Percentiles rank a stretch among this genome's conserved stretches.
Conservation (phyloP, 2,888 invertebrate genomes). For the Agapetus fuscipes region DNA sequence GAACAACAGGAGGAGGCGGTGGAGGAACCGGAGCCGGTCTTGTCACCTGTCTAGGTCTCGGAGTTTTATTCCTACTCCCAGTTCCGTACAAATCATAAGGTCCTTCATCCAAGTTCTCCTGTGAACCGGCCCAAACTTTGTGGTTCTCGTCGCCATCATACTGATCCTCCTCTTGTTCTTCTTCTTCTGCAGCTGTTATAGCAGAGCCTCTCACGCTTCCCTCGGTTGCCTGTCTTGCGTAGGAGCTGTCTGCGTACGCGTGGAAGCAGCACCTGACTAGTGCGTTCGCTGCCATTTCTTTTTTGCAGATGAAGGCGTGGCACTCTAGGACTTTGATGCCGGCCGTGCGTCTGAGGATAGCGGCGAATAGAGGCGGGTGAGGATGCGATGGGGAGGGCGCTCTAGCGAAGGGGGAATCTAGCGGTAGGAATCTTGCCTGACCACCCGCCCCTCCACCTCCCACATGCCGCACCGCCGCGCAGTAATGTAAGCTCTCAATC, state of each 20-base stretch:
- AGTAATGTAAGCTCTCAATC: conserved; percentile 90
- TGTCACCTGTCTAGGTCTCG: conserved; percentile 72
- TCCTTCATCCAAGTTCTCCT: conserved; percentile 64
- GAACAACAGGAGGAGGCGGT: conserved; percentile 63
- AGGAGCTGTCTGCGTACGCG: conserved; percentile 93
- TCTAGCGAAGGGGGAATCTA: conserved; percentile 93
- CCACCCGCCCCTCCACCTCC: conserved; percentile 56
- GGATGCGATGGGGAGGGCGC: conserved; percentile 90
- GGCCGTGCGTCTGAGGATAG: conserved; percentile 87
- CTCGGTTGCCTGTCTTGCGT: conserved; percentile 50
- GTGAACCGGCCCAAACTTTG: conserved; percentile 82
- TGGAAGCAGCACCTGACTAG: conserved; percentile 96
- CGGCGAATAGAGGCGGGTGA: conserved; percentile 95
- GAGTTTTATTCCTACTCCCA: conserved; percentile 51
- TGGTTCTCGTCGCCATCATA: conserved; percentile 91
- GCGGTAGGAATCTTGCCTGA: conserved; percentile 81
- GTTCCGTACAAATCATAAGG: conserved; percentile 58
- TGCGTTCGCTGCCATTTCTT: conserved; percentile 95
- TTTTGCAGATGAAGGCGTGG: conserved; percentile 96
- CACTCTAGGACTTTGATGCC: conserved; percentile 98
- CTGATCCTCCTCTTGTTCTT: conserved; percentile 69
- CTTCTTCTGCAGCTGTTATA: conserved; percentile 36
- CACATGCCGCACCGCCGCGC: conserved; percentile 88
- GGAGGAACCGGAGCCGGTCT: conserved; percentile 76
- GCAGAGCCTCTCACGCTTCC: conserved; percentile 31